Conservation (phyloP, 2,888 invertebrate genomes). For the Ormyrus thymus region DNA sequence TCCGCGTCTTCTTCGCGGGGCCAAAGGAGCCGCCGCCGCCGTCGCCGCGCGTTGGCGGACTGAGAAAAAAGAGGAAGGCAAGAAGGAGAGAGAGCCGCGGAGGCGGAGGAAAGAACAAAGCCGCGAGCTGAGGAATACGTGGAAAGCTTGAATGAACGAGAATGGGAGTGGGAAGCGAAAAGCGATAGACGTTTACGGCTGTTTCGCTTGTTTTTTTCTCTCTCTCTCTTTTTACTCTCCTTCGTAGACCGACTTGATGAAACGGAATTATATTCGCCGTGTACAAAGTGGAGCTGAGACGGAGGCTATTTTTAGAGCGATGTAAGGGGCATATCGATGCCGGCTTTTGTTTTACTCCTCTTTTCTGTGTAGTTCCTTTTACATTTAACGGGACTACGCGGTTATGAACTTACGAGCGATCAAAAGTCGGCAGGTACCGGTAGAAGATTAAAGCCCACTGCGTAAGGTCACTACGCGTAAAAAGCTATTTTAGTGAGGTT, state of each 20-base stretch:
- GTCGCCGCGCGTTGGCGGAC: neutral
- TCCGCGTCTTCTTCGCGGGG: neutral
- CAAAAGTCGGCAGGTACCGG: too few species aligned
- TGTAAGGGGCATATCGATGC: neutral
- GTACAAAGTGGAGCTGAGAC: neutral
- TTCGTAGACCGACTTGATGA: constrained; percentile 4
- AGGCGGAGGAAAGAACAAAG: too few species aligned
- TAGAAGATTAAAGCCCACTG: too few species aligned
- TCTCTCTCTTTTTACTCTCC: constrained; percentile 1
- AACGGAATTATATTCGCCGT: neutral
- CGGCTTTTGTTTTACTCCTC: neutral
- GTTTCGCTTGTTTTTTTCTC: neutral
- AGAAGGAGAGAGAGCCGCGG: too few species aligned
- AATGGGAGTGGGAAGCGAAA: neutral
- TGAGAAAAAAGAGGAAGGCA: too few species aligned
- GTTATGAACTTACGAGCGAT: too few species aligned
- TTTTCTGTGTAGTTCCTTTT: neutral
- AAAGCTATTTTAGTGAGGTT: too few species aligned
- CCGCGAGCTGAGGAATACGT: too few species aligned
- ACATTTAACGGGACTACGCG: neutral
- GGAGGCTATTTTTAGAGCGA: constrained; percentile 20
- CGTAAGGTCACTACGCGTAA: too few species aligned
- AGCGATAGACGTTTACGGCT: too few species aligned
- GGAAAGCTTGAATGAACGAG: constrained; percentile 14
- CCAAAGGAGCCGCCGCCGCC: constrained; percentile 3